Percentiles rank a stretch among this genome's conserved stretches.
phyloP scores from a whole-genome alignment of 2,888 invertebrate species.

The Clusia tigrina region DNA sequence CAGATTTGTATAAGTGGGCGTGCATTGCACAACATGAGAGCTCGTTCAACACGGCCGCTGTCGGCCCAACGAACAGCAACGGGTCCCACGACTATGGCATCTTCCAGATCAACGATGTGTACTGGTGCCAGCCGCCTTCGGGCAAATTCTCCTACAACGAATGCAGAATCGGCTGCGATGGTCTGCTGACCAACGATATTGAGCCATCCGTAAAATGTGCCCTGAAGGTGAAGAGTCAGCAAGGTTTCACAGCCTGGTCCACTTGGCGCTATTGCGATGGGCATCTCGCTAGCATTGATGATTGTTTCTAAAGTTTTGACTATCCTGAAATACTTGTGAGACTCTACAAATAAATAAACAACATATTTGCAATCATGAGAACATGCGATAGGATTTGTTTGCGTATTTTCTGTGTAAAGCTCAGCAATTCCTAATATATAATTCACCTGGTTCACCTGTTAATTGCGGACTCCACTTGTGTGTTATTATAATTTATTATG shows the following conservation, averaged over 20 bases:
- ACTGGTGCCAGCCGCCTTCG: slow-evolving; percentile 43
- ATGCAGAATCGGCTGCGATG: slow-evolving; percentile 42
- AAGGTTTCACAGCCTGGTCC: slow-evolving; percentile 45
- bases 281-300: slow-evolving; percentile 54
- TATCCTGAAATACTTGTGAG: no score
- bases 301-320: slow-evolving; percentile 74
- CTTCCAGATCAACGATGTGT: slow-evolving; percentile 50
- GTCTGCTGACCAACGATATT: slow-evolving; percentile 43
- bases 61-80: slow-evolving; percentile 63
- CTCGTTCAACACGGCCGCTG: slow-evolving; percentile 56
- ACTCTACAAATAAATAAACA: no score
- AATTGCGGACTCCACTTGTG: slow-evolving; percentile 13
- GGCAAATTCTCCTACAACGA: slow-evolving; percentile 37
- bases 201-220: slow-evolving; percentile 38
- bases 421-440: no score
- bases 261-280: neutral
- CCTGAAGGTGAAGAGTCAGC: slow-evolving; percentile 38
- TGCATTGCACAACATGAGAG: slow-evolving; percentile 35
- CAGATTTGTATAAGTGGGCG: slow-evolving; percentile 30
- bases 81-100: slow-evolving; percentile 58
- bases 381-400: no score
- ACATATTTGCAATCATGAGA: no score
- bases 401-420: no score
- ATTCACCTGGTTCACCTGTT: slow-evolving; percentile 11
- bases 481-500: slow-evolving; percentile 28